A percentile compares a stretch with the other conserved stretches of the same genome.
These are phyloP conservation scores for Meghimatium bilineatum DNA, from an alignment of 2,888 invertebrate genomes.

Conservation along the genomic window DNA sequence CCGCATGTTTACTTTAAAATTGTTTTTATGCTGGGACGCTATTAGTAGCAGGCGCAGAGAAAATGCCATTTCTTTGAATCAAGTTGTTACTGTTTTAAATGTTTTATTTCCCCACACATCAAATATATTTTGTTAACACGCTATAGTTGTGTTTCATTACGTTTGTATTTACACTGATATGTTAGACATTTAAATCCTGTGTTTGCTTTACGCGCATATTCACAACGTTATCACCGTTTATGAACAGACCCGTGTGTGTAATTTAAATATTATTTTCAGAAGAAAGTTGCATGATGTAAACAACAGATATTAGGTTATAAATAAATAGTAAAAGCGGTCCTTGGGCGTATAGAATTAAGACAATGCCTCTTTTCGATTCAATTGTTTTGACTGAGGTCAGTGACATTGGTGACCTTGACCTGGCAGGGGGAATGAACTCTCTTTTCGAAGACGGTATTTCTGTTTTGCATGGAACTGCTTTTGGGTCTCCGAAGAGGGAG, in stretches of 20 bases:
- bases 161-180: too few relatives aligned
- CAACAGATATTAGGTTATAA: background rate
- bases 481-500: slow-evolving; percentile 27
- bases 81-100: too few relatives aligned
- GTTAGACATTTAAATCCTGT: too few relatives aligned
- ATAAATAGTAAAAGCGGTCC: background rate
- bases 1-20: too few relatives aligned
- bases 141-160: too few relatives aligned
- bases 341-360: background rate
- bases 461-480: slow-evolving; percentile 36
- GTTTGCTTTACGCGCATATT: background rate
- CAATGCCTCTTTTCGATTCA: slow-evolving; percentile 39
- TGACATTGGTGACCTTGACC: slow-evolving; percentile 37
- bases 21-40: too few relatives aligned
- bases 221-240: background rate
- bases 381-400: slow-evolving; percentile 39
- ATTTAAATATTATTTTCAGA: background rate
- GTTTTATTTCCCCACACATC: too few relatives aligned
- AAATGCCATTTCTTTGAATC: too few relatives aligned
- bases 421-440: slow-evolving; percentile 33
- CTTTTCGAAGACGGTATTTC: slow-evolving; percentile 36
- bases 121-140: too few relatives aligned
- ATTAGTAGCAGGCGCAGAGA: too few relatives aligned
- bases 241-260: background rate
- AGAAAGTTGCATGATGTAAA: background rate